Conservation (phyloP, 2,113 vertebrate genomes). For the Bos indicus region DNA sequence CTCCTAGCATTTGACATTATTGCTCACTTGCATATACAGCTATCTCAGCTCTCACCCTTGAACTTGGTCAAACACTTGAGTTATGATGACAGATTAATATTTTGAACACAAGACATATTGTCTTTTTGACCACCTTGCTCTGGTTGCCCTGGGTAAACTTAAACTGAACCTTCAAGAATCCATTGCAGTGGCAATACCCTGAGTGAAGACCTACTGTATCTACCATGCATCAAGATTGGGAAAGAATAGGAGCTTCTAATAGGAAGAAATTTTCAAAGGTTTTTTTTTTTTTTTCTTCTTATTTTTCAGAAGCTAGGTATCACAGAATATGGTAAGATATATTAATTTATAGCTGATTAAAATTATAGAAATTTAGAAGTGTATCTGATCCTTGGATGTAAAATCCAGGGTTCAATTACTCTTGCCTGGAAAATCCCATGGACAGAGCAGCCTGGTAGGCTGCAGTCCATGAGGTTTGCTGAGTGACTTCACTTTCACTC, state of each 20-base stretch:
- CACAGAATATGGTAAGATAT: neutral
- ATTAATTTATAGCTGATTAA: neutral
- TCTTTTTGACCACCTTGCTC: neutral
- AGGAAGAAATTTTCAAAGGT: neutral
- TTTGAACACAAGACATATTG: rapidly evolving
- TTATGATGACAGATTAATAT: neutral
- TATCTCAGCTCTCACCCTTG: neutral
- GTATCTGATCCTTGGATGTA: neutral
- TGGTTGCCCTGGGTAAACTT: neutral
- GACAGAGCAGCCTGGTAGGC: too few species aligned
- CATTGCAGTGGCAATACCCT: rapidly evolving
- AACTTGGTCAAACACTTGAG: neutral
- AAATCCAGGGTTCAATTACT: neutral
- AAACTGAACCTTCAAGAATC: neutral
- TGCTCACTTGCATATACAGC: neutral
- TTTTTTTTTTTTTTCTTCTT: neutral
- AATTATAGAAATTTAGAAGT: neutral
- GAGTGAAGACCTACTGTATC: neutral
- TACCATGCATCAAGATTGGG: neutral
- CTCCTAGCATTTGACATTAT: neutral
- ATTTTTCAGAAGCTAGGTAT: neutral
- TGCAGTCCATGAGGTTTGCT: too few species aligned
- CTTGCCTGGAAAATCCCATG: too few species aligned
- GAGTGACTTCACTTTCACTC: too few species aligned
- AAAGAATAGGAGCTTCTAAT: neutral